Base-by-base conservation (phyloP, 1,140 invertebrate species). In the Philotrypesis tridentata region DNA sequence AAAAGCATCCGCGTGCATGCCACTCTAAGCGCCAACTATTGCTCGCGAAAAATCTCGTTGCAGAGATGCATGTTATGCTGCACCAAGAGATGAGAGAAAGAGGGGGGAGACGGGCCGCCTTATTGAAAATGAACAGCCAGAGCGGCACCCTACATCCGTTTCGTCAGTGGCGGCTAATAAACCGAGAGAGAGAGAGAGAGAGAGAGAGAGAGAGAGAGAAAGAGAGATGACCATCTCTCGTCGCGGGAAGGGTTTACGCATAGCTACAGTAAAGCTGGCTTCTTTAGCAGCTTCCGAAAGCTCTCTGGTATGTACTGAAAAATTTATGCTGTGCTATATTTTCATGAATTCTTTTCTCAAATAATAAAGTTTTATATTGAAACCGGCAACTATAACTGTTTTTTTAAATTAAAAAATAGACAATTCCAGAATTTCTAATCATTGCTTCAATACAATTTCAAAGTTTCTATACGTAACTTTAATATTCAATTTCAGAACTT, bases 121-220 rank as follows among this genome's bases (percentile, higher is more conserved):
- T 81, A 81, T 81, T 81, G 63, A 75, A 80, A 81, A 68, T 55
- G 79, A 81, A 81, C 37, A 82, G 74, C 75, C 73, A 29, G 48
- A 21, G 61, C 63, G 40, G 73, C 74, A 82, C 80, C 80, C 80
- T 77, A 82, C 80, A 82, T 82, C 80, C 80, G 80, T 82, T 82
- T 68, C 31, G 5, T 31, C 23, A 25, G 74, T 55, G 17, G 43
- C 37, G 73, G 17, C 65, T 76, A 76, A 63, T 75, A 81, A 75
- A 55, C 40, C 12, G 27, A 74, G 33, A 1, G 25, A 70, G 31
- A 70, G 67, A 37, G 67, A 70, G 67, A 70, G 67, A 70, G 67
- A 70, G 29, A 70, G 71, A 73, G 71, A 73, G 37, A 43, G 71
- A 73, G 40, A 73, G 71, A 73, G n/a, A 73, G 71, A 48, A n/a